Evolutionary conservation across 2,113 vertebrate genomes (phyloP), one percentile per base, ranked within the genome.

Genomic region (Micronycteris hirsuta): DNA sequence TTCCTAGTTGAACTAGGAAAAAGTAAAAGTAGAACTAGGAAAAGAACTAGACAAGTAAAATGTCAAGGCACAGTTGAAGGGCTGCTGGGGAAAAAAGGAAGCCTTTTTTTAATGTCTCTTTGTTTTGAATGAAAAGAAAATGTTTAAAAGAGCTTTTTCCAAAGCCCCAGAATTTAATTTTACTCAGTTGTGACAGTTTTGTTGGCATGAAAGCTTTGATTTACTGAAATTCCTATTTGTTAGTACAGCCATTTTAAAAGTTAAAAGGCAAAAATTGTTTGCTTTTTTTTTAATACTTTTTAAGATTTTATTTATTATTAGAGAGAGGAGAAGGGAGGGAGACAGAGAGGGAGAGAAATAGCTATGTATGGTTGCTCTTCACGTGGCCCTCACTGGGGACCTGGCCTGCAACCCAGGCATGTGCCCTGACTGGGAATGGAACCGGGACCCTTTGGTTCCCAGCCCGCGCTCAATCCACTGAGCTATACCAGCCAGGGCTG

Each of bases 251-350:
- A 47, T 91, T 92, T 84, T 58, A 58, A 88, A 96, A 73, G 91
- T 82, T 54, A 91, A n/a, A 88, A 70, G n/a, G 17, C 54, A 52
- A 49, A 63, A 70, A 31, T 74, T 94, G 67, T 78, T 65, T 70
- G 36, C 65, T 49, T 89, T 56, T 93, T 96, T 93, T 22, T 94
- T 84, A 31, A n/a, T n/a, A n/a, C n/a, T n/a, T n/a, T n/a, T n/a
- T n/a, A n/a, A n/a, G n/a, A n/a, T n/a, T n/a, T n/a, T n/a, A n/a
- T n/a, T n/a, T n/a, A n/a, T n/a, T n/a, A n/a, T n/a, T n/a, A n/a
- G n/a, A n/a, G n/a, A n/a, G n/a, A n/a, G n/a, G n/a, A n/a, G n/a
- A n/a, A n/a, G n/a, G n/a, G n/a, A n/a, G n/a, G n/a, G n/a, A n/a
- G n/a, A n/a, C n/a, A n/a, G n/a, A n/a, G n/a, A n/a, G n/a, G n/a